Conservation (phyloP, 2,113 vertebrate genomes). For the Agelaius phoeniceus region DNA sequence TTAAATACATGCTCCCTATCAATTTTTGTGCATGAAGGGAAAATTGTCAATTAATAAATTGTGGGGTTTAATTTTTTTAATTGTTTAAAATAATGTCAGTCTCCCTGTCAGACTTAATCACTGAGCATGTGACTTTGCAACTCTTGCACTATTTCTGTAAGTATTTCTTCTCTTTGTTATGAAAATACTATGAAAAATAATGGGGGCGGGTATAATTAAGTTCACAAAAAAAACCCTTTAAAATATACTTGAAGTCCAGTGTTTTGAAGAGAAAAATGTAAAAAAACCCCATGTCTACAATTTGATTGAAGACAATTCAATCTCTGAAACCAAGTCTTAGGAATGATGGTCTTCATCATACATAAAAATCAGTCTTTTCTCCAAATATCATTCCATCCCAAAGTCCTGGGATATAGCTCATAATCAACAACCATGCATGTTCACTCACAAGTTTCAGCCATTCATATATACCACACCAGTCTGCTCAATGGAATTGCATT, state of each 20-base stretch:
- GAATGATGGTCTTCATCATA: background rate
- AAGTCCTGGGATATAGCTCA: background rate
- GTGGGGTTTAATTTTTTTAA: accelerated
- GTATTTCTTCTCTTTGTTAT: background rate
- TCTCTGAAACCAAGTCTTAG: background rate
- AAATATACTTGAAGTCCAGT: background rate
- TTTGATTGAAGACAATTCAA: background rate
- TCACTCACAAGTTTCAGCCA: background rate
- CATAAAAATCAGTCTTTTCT: background rate
- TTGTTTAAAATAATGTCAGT: background rate
- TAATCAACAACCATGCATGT: background rate
- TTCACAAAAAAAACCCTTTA: background rate
- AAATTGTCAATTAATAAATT: background rate
- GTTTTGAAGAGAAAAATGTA: background rate
- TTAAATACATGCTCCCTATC: background rate
- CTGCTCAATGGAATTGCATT: background rate
- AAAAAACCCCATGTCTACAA: background rate
- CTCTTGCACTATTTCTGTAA: background rate
- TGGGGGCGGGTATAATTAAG: background rate
- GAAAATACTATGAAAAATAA: background rate
- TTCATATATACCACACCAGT: accelerated
- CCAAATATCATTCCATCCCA: background rate
- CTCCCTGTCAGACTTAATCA: background rate
- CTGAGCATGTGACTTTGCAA: background rate
- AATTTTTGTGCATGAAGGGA: background rate